Base-by-base conservation (phyloP, 2,797 vertebrate genomes). In the Sebastiscus tertius region DNA sequence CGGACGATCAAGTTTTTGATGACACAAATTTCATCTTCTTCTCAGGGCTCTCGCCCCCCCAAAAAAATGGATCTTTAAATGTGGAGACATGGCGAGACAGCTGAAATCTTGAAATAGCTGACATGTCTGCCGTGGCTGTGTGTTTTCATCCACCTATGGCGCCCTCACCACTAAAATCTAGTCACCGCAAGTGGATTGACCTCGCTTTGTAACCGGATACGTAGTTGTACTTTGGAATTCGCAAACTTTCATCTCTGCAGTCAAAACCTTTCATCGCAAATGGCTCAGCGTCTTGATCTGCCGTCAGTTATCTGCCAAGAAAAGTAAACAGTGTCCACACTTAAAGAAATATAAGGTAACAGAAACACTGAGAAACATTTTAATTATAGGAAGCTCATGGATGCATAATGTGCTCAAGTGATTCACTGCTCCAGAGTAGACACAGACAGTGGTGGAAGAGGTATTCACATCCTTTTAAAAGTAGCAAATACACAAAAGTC, bases 171-270 rank as follows among this genome's bases (percentile, higher is more conserved):
- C 88, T 90, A 88, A 91, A 91, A 86, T 92, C 85, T 80, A 90
- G 92, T 95, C 95, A 88, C 82, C 81, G 82, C 93, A 96, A 96
- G 94, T 95, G 95, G 94, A 93, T 95, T 96, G 95, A 96, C 96
- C 95, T 94, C 77, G 87, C 93, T 95, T 92, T 95, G 96, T 95
- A 96, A 96, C 88, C 58, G 29, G 95, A 96, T 93, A 94, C 52
- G 4, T 33, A 79, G 92, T 92, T 91, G 91, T 91, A 69, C 87
- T 89, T 81, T 88, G 95, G 96, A 96, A 96, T 96, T 95, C 93
- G 62, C 93, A 93, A 96, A 96, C 95, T 95, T 96, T 96, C 93
- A 94, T 94, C 95, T 94, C 86, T 6, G 76, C 88, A 95, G 94
- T 96, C 94, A 93, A 95, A 95, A 95, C 91, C 94, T 96, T 96